These are phyloP conservation scores for Corydoras sp. DNA, from an alignment of 2,113 vertebrate genomes.

Conservation along the genomic window DNA sequence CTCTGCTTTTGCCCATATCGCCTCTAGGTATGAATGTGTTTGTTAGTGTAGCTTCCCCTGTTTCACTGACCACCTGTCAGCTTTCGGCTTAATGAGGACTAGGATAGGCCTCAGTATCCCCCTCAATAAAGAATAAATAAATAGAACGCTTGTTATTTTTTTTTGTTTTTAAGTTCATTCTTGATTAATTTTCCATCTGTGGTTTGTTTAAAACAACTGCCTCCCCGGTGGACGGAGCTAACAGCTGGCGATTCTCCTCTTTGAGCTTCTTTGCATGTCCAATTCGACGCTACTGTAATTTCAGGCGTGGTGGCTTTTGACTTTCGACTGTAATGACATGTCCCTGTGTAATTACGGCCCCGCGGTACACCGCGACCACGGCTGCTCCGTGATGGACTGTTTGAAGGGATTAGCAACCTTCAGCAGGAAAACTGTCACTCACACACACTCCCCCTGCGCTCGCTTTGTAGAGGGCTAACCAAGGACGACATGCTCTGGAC, in stretches of 20 bases:
- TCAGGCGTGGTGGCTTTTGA: conserved; percentile 35
- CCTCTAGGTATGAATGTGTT: too few relatives aligned
- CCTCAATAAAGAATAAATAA: too few relatives aligned
- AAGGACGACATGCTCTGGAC: conserved; percentile 22
- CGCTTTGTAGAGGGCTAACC: conserved; percentile 8
- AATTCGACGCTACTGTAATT: conserved; percentile 40
- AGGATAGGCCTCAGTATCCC: too few relatives aligned
- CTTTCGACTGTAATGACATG: conserved; percentile 39
- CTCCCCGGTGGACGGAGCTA: background rate
- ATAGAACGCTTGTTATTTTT: background rate
- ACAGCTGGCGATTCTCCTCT: conserved; percentile 12
- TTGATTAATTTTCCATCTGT: background rate
- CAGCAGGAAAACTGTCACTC: conserved; percentile 29
- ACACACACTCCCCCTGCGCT: conserved; percentile 12
- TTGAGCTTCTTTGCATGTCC: conserved; percentile 40
- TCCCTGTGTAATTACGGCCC: conserved; percentile 42
- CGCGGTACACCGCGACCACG: conserved; percentile 29
- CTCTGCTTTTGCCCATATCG: too few relatives aligned
- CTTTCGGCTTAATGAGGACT: too few relatives aligned
- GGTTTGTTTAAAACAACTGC: background rate
- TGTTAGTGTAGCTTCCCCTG: too few relatives aligned
- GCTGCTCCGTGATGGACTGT: conserved; percentile 34
- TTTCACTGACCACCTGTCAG: too few relatives aligned
- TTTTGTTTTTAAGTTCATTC: background rate
- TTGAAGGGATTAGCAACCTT: conserved; percentile 42